A percentile compares a stretch with the other conserved stretches of the same genome.
These are phyloP conservation scores for Lithophane semibrunnea DNA, from an alignment of 2,888 invertebrate genomes.

Conservation along the genomic window DNA sequence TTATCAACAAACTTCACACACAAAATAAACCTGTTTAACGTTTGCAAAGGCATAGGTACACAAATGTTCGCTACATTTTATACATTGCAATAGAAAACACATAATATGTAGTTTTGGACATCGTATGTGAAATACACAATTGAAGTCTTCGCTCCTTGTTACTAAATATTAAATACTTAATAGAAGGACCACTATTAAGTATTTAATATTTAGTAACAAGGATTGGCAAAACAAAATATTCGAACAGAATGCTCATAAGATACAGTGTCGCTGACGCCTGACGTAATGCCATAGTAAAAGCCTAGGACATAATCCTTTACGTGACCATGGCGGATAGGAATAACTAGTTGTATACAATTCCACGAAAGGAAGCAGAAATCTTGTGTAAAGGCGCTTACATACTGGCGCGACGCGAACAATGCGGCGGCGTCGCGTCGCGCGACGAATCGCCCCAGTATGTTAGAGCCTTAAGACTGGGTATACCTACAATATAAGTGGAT, in stretches of 20 bases:
- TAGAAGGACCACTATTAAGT: no score
- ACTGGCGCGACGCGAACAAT: no score
- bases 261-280: no score
- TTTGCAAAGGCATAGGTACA: slow-evolving; percentile 45
- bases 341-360: background rate
- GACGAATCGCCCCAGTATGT: no score
- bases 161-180: background rate
- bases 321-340: background rate
- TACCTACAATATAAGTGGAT: background rate
- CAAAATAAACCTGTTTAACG: slow-evolving; percentile 33
- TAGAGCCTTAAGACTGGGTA: background rate
- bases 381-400: no score
- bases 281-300: no score
- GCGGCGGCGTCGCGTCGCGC: no score
- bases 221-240: no score
- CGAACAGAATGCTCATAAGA: no score
- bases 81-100: slow-evolving; percentile 31
- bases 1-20: slow-evolving; percentile 21
- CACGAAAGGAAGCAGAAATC: background rate
- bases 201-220: no score
- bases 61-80: slow-evolving; percentile 26
- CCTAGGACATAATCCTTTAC: background rate
- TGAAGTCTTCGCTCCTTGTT: background rate
- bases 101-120: background rate
- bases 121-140: background rate